Percentiles rank a stretch among this genome's conserved stretches.
These are phyloP conservation scores for Hoplostethus mediterraneus DNA, from an alignment of 2,797 vertebrate genomes.

Conservation along the genomic window DNA sequence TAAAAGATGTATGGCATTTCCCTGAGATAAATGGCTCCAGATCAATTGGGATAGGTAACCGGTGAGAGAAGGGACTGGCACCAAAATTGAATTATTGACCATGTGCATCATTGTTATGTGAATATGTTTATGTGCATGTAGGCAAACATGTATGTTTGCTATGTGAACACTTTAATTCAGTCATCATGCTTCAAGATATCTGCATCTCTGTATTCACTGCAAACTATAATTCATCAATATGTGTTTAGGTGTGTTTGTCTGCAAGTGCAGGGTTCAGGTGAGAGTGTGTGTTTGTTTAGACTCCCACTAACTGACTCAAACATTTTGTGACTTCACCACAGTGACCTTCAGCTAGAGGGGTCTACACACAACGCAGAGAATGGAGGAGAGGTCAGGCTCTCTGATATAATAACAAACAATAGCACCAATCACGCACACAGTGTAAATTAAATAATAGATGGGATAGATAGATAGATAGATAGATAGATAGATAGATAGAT, in stretches of 20 bases:
- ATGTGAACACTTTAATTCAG: too few species aligned
- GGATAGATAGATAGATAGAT: too few species aligned
- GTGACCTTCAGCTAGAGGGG: conserved; percentile 18
- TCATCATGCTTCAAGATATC: too few species aligned
- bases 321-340: conserved; percentile 31
- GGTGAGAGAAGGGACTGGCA: conserved; percentile 8
- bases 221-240: background rate
- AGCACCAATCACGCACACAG: background rate
- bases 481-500: too few species aligned
- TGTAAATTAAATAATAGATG: background rate
- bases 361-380: background rate
- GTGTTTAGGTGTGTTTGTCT: background rate
- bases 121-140: background rate
- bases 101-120: background rate
- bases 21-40: conserved; percentile 28
- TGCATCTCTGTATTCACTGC: too few species aligned
- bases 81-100: conserved; percentile 18
- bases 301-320: conserved; percentile 29
- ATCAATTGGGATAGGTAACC: conserved; percentile 36
- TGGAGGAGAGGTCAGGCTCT: background rate
- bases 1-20: conserved; percentile 59
- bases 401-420: background rate
- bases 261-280: background rate
- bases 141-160: background rate
- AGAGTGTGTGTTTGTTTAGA: too few species aligned